phyloP scores from a whole-genome alignment of 2,113 vertebrate genomes.

The Condylura cristata region DNA sequence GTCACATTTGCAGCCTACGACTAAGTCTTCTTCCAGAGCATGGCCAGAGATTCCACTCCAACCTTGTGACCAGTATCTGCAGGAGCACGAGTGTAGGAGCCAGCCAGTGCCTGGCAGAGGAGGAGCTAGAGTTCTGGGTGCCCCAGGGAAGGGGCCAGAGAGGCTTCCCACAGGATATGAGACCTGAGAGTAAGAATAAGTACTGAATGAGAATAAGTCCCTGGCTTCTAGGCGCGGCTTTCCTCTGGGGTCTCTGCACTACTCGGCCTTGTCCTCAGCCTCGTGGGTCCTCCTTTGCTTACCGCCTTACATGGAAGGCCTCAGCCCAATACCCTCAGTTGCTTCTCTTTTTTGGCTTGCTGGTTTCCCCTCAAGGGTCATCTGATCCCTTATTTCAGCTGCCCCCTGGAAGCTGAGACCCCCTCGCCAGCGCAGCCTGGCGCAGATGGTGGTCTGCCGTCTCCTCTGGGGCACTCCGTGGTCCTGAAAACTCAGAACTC shows the following conservation, averaged over 20 bases:
- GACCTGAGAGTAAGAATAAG: background rate
- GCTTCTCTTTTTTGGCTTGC: background rate
- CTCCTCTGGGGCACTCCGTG: background rate
- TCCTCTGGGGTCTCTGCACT: background rate
- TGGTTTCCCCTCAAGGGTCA: background rate
- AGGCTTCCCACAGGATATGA: background rate
- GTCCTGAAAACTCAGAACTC: background rate
- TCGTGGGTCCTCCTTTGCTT: background rate
- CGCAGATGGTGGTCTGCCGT: background rate
- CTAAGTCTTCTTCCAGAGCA: background rate
- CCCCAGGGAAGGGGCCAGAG: background rate
- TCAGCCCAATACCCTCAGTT: background rate
- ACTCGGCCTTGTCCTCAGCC: background rate
- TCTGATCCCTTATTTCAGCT: background rate
- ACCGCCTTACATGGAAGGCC: background rate
- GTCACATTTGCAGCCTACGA: background rate
- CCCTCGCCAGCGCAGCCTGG: background rate
- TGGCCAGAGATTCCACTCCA: background rate
- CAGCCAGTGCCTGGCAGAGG: background rate
- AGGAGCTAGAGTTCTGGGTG: background rate
- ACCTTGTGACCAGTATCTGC: background rate
- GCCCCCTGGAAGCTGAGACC: background rate
- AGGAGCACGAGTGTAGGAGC: background rate
- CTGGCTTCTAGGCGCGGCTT: background rate
- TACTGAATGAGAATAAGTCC: no score